These are phyloP conservation scores for Enteromius paludinosus DNA, from an alignment of 2,797 vertebrate genomes.

Conservation along the genomic window DNA sequence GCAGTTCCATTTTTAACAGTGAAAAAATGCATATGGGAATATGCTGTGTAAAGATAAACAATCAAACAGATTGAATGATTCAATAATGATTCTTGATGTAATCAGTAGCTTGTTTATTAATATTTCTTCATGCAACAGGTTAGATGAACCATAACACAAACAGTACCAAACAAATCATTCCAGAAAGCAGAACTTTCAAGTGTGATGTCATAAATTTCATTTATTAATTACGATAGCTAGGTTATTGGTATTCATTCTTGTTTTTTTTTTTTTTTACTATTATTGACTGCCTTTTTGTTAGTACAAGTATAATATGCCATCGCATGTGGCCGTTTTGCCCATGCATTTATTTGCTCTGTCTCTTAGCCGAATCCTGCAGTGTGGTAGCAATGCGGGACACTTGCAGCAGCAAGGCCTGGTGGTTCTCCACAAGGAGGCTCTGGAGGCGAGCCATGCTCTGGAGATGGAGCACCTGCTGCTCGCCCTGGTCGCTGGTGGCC, in stretches of 20 bases:
- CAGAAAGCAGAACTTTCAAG: background rate
- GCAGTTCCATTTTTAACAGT: too few species aligned
- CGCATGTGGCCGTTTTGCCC: background rate
- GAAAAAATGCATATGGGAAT: background rate
- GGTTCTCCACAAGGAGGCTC: conserved; percentile 76
- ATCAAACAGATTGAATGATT: background rate
- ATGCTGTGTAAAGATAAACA: background rate
- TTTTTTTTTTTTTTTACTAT: background rate
- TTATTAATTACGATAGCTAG: background rate
- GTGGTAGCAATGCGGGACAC: conserved; percentile 69
- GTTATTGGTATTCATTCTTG: background rate
- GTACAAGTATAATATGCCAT: conserved; percentile 4
- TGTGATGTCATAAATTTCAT: background rate
- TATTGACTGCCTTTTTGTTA: conserved; percentile 12
- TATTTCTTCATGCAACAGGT: background rate
- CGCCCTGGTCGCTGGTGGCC: conserved; percentile 56
- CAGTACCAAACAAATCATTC: background rate
- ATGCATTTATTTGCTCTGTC: conserved; percentile 13
- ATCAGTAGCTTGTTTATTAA: conserved; percentile 19
- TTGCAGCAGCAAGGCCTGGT: conserved; percentile 79
- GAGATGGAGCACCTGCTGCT: conserved; percentile 67
- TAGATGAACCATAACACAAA: background rate
- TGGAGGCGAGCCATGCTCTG: conserved; percentile 73
- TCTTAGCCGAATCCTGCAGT: conserved; percentile 57
- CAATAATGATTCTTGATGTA: background rate